Base-by-base conservation (phyloP, 1,140 invertebrate genomes). In the Radopholus similis region DNA sequence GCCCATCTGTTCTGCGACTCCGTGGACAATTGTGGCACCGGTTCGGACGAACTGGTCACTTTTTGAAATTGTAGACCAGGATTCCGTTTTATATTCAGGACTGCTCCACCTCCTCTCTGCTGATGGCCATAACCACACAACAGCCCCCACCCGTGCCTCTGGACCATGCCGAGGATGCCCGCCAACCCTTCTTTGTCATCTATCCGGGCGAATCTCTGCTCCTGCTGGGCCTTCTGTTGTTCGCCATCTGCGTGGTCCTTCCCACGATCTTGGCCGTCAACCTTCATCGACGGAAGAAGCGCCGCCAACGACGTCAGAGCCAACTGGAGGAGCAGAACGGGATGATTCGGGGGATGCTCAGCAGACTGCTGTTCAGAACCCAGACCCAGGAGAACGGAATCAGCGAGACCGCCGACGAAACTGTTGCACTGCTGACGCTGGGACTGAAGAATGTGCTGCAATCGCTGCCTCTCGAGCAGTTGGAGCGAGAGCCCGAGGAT, bases 391-490 rank as follows among this genome's bases (percentile, higher is more conserved):
- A 23, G n/a, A 9, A 1, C 47, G 2, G 4, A 23, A 2, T 26
- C 5, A 26, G 47, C 21, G 8, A 18, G 38, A 51, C 47, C 13
- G 47, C n/a, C 4, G 47, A 15, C 21, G 47, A 51, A 51, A 51
- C 47, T 26, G 13, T 51, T 6, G 47, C 18, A 26, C 15, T 51
- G 5, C 47, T 51, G 4, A 51, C 47, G 4, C 15, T 51, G 47
- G 47, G 47, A 51, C 21, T 51, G n/a, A 51, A 51, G n/a, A 51
- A 51, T 51, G 47, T 51, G 47, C 18, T 51, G 15, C 47, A 51
- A 26, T 26, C 47, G 4, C 30, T 51, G 23, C 47, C 47, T n/a
- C n/a, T n/a, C n/a, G n/a, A n/a, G n/a, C n/a, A n/a, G n/a, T n/a
- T n/a, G n/a, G n/a, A n/a, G n/a, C n/a, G n/a, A n/a, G n/a, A n/a